Evolutionary conservation across 2,113 vertebrate genomes (phyloP).

Genomic region (Plecotus auritus): DNA sequence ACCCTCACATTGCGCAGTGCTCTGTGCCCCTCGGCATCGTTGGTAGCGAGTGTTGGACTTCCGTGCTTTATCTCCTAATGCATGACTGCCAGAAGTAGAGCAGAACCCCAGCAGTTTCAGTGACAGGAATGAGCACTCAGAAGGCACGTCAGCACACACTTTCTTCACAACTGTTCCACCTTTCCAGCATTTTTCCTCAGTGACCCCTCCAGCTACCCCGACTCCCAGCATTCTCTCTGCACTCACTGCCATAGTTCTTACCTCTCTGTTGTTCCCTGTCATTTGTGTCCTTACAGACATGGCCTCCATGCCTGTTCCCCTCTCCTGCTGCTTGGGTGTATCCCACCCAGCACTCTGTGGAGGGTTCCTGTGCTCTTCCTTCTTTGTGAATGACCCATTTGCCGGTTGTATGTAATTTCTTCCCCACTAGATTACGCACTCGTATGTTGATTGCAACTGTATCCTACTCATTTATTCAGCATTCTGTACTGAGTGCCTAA

Average conservation of each 20-base stretch:
- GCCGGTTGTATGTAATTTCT: background rate
- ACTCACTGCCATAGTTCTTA: background rate
- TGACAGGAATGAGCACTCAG: background rate
- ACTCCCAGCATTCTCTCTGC: background rate
- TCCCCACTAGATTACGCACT: background rate
- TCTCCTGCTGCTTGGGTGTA: accelerated
- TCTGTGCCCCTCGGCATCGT: background rate
- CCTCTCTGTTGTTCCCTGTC: background rate
- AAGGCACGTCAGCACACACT: background rate
- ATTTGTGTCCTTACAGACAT: background rate
- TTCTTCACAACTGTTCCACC: background rate
- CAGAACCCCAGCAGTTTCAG: background rate
- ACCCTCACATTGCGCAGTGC: background rate
- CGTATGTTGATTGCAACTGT: background rate
- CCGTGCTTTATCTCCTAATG: background rate
- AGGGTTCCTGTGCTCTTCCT: background rate
- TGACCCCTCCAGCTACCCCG: accelerated
- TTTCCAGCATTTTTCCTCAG: background rate
- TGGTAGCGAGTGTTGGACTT: background rate
- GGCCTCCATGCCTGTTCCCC: background rate
- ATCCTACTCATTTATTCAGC: background rate
- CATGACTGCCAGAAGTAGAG: background rate
- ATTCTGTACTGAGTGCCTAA: background rate
- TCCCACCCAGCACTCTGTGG: background rate
- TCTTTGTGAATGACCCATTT: background rate